Evolutionary conservation across 2,797 vertebrate genomes (phyloP).

Genomic region (Cyclura pinguis): DNA sequence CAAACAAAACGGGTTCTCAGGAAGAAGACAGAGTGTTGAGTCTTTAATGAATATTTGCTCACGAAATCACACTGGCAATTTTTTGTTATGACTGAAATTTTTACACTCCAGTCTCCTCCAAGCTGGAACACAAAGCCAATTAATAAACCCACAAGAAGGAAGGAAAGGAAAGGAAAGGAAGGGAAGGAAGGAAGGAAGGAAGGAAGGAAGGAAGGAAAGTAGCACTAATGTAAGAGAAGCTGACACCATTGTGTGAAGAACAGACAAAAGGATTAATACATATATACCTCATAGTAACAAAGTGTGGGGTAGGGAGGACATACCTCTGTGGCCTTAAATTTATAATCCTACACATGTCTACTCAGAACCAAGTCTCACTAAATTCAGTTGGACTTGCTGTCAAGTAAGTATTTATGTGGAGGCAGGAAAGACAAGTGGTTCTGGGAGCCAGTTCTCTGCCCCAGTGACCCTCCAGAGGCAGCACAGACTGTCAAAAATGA

Average conservation of each 20-base stretch:
- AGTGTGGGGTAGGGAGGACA: constrained; percentile 46
- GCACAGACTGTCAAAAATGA: too few species aligned
- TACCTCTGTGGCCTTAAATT: constrained; percentile 65
- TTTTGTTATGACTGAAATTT: constrained; percentile 58
- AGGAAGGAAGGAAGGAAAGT: too few species aligned
- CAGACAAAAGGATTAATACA: constrained; percentile 51
- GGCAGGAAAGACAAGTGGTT: too few species aligned
- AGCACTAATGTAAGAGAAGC: constrained; percentile 38
- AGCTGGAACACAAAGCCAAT: constrained; percentile 54
- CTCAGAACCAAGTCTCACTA: too few species aligned
- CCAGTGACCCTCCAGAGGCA: too few species aligned
- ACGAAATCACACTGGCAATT: constrained; percentile 67
- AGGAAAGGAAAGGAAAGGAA: not conserved
- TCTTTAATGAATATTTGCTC: constrained; percentile 64
- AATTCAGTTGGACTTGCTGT: too few species aligned
- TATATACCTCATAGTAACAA: constrained; percentile 39
- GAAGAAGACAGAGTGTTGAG: constrained; percentile 18
- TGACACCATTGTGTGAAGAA: constrained; percentile 38
- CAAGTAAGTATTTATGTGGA: not conserved
- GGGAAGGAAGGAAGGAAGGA: too few species aligned
- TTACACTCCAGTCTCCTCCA: constrained; percentile 42
- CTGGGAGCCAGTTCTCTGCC: too few species aligned
- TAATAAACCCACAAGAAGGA: constrained; percentile 59
- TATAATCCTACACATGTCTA: constrained; percentile 19
- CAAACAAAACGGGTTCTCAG: constrained; percentile 40